These are phyloP conservation scores for Myotis daubentonii DNA, from an alignment of 2,797 vertebrate species.

Conservation along the genomic window DNA sequence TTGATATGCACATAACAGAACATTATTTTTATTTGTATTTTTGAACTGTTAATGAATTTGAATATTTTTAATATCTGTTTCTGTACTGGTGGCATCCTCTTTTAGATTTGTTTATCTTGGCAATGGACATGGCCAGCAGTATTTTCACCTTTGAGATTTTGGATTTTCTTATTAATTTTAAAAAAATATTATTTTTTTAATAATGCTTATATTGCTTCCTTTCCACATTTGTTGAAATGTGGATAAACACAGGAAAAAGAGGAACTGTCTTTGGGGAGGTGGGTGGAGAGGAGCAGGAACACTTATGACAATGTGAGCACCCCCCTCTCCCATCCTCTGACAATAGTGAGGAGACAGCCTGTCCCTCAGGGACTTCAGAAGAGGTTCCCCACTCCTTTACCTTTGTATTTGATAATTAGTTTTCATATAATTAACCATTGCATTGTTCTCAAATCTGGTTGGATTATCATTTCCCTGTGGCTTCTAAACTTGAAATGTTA, in stretches of 20 bases:
- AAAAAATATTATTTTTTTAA: background rate
- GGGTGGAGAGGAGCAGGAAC: too few species aligned
- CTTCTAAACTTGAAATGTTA: background rate
- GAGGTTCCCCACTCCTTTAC: background rate
- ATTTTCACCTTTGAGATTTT: background rate
- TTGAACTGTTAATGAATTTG: background rate
- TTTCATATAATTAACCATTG: background rate
- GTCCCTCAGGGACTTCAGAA: background rate
- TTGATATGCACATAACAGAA: background rate
- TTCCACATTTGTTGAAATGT: background rate
- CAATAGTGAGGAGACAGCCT: background rate
- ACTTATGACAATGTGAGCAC: background rate
- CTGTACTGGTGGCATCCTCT: background rate
- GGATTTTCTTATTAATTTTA: background rate
- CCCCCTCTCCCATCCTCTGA: too few species aligned
- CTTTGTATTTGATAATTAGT: background rate
- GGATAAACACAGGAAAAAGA: too few species aligned
- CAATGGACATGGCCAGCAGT: background rate
- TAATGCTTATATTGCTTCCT: background rate
- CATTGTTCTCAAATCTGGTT: background rate
- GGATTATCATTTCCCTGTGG: background rate
- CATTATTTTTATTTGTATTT: background rate
- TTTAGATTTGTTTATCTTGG: background rate
- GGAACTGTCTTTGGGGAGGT: too few species aligned
- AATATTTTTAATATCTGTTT: background rate